Base-by-base conservation (phyloP, 2,113 vertebrate genomes). In the Antechinus flavipes region DNA sequence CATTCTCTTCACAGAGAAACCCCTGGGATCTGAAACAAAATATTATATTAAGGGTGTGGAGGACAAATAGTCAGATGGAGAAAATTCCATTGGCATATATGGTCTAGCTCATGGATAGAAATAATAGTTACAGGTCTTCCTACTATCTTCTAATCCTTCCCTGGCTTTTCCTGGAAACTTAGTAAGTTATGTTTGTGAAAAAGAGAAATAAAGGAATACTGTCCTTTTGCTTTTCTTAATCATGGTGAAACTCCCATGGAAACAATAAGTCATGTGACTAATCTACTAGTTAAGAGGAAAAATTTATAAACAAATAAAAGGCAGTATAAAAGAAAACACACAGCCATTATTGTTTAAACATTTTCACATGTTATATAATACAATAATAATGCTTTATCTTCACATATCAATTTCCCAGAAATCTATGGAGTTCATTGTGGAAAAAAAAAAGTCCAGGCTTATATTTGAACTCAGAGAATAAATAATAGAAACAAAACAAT, bases 401-500 rank as follows among this genome's bases (percentile, higher is more conserved):
- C 22, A 42, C 3, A 50, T 1, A 7, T 35, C 46, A 52, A 46
- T 35, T 53, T 26, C 35, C 92, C 12, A 91, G 0, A 26, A 9
- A 30, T 19, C 0, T 22, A 8, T 50, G 3, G 5, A 12, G 27
- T 30, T 12, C 1, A 2, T 91, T 47, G 1, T 76, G 16, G 6
- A 6, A 68, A 93, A 58, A 58, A 35, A 91, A 14, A 52, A 30
- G 50, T 46, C 27, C 50, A 58, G 52, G 89, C 90, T 50, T 46
- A 26, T 9, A 22, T 11, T 50, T 91, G 49, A 94, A 68, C 52
- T 90, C 92, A 94, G 93, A 52, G 22, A 23, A 91, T 30, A 46
- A 50, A 89, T 26, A 93, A 23, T 53, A 16, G 52, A 94, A 92
- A 93, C 76, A 84, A 91, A 96, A 58, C 68, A 89, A 89, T 91